These are phyloP conservation scores for Trisateles emortualis DNA, from an alignment of 2,888 invertebrate species.

Conservation along the genomic window DNA sequence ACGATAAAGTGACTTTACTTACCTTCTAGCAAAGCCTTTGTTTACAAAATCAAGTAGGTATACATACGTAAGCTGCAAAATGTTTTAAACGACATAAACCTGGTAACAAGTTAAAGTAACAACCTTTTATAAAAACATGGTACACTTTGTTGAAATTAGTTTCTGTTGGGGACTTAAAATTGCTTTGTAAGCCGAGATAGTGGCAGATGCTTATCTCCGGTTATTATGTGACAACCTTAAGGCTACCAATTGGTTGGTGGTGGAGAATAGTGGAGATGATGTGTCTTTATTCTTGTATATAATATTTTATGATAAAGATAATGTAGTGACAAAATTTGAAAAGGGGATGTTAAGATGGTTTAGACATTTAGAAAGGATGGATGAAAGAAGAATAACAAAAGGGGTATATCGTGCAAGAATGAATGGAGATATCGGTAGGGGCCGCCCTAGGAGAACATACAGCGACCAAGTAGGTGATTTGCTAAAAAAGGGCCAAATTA, in stretches of 20 bases:
- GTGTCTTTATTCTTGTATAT: conserved; percentile 2
- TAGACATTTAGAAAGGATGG: too few relatives aligned
- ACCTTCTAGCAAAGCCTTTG: conserved; percentile 10
- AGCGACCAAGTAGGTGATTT: too few relatives aligned
- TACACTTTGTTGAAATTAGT: conserved; percentile 39
- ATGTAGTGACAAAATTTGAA: too few relatives aligned
- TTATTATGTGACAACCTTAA: conserved; percentile 12
- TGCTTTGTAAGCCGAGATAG: conserved; percentile 30
- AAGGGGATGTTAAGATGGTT: too few relatives aligned
- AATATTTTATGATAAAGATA: too few relatives aligned
- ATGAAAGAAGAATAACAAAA: too few relatives aligned
- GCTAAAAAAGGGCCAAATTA: too few relatives aligned
- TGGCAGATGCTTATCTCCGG: conserved; percentile 19
- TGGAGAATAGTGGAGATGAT: too few relatives aligned
- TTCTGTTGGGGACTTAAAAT: conserved; percentile 34
- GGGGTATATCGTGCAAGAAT: too few relatives aligned
- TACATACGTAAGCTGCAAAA: conserved; percentile 14
- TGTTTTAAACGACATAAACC: conserved; percentile 11
- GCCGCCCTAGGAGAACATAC: too few relatives aligned
- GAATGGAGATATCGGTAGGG: too few relatives aligned
- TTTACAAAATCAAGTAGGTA: conserved; percentile 18
- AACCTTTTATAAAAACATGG: conserved; percentile 23
- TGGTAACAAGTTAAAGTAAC: conserved; percentile 10
- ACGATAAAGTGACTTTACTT: background rate
- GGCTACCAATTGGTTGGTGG: conserved; percentile 11